Evolutionary conservation across 2,888 invertebrate species (phyloP), one percentile per base, ranked within the genome.

Genomic region (Schizaphis graminum): DNA sequence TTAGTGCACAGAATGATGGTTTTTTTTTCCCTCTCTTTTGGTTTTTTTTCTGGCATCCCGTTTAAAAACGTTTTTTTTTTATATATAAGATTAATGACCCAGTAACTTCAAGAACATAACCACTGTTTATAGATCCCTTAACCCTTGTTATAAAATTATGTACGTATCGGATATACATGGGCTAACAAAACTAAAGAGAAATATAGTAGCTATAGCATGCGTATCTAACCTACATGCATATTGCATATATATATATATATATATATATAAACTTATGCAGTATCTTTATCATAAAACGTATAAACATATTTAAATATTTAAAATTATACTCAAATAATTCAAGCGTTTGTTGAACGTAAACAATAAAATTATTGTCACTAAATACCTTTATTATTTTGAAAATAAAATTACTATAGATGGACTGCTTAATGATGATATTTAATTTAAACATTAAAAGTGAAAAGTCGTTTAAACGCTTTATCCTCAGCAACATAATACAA

Each of bases 91-190:
- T 95, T 95, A 95, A 95, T 95, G 95, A 95, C 95, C 95, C 95
- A 94, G 94, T 94, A 95, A 95, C 95, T 95, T 95, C 95, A 95
- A 94, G 94, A 95, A 95, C 95, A 95, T 95, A 95, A 95, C 94
- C 95, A 95, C 95, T 92, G 95, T 94, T 94, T 84, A 93, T 90
- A 93, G 89, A 93, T 93, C 89, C 90, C 85, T 93, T 93, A 90
- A 93, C 93, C 93, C 93, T 93, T 93, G 93, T 93, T 93, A 93
- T 90, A 28, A 85, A 93, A 90, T 89, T 93, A 93, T 86, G 93
- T 88, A 92, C 49, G 67, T 93, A 87, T 87, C 87, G 86, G 21
- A 87, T 85, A 91, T 57, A 91, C 91, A 61, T n/a, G 86, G 47
- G 21, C 47, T 61, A 57, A 86, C 57, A n/a, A 91, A 86, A 86